Evolutionary conservation across 2,888 invertebrate species (phyloP).

Genomic region (Nomada lathburiana): DNA sequence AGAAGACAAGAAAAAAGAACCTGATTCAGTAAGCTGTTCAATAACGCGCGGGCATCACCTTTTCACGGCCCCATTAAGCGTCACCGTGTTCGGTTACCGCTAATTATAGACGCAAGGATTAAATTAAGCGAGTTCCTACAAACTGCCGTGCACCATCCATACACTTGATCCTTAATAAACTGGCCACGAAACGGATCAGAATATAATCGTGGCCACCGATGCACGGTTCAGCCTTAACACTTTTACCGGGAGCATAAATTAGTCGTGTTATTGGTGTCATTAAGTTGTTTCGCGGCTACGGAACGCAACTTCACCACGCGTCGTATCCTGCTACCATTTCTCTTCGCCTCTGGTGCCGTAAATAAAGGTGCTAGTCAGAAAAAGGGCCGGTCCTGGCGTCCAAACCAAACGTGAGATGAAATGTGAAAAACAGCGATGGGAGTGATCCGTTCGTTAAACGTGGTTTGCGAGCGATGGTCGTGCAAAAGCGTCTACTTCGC

Average conservation of each 20-base stretch:
- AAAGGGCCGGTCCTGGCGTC: constrained; percentile 34
- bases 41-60: constrained; percentile 5
- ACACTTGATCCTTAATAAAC: constrained; percentile 1
- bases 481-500: too few species aligned
- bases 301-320: neutral
- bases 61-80: neutral
- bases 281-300: constrained; percentile 50
- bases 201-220: constrained; percentile 31
- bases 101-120: constrained; percentile 27
- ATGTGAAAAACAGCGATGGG: constrained; percentile 7
- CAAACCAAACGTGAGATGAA: constrained; percentile 26
- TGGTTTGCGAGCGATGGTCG: too few species aligned
- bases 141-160: neutral
- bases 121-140: constrained; percentile 17
- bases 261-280: constrained; percentile 62
- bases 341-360: constrained; percentile 42
- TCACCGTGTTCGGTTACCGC: neutral
- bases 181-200: constrained; percentile 28
- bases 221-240: constrained; percentile 27
- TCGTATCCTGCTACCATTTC: constrained; percentile 34
- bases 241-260: constrained; percentile 55
- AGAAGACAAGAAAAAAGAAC: neutral
- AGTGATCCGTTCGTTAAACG: too few species aligned
- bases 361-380: constrained; percentile 54
- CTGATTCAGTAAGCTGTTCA: neutral